Conservation (phyloP, 2,888 invertebrate genomes). For the Julus scanicus region DNA sequence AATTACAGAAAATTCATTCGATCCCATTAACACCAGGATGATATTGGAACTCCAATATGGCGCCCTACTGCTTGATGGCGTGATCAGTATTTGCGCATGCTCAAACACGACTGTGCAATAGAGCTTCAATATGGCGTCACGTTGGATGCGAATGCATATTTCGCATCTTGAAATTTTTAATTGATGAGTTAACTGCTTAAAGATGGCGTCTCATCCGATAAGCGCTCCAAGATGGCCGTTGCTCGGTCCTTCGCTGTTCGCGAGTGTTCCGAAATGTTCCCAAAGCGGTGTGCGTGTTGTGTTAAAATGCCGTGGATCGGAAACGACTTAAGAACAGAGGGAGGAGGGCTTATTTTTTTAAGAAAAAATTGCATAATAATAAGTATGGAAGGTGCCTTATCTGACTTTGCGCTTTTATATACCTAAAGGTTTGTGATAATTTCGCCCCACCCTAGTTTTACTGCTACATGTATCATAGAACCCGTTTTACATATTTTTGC, state of each 20-base stretch:
- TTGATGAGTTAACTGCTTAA: too few relatives aligned
- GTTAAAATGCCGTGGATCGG: background rate
- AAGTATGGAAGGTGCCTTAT: constrained; percentile 47
- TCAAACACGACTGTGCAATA: background rate
- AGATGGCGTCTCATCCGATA: background rate
- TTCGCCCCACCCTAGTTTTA: constrained; percentile 38
- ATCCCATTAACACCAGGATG: too few relatives aligned
- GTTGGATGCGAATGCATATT: background rate
- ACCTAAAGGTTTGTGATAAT: constrained; percentile 50
- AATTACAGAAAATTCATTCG: too few relatives aligned
- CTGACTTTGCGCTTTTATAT: constrained; percentile 46
- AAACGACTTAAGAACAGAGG: constrained; percentile 36
- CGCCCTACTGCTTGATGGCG: background rate
- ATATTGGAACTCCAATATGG: background rate
- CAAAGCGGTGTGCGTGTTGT: background rate
- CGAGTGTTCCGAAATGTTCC: background rate
- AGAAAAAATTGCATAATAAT: constrained; percentile 39
- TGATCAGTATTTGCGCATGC: background rate
- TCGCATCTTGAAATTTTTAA: too few relatives aligned
- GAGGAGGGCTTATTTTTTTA: constrained; percentile 24
- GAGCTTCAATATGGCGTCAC: background rate
- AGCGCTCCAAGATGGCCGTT: background rate
- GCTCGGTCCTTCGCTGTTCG: constrained; percentile 4
- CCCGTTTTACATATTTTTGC: constrained; percentile 46
- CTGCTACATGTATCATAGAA: constrained; percentile 44